Evolutionary conservation across 2,797 vertebrate genomes (phyloP).

Genomic region (Cheirogaleus major): DNA sequence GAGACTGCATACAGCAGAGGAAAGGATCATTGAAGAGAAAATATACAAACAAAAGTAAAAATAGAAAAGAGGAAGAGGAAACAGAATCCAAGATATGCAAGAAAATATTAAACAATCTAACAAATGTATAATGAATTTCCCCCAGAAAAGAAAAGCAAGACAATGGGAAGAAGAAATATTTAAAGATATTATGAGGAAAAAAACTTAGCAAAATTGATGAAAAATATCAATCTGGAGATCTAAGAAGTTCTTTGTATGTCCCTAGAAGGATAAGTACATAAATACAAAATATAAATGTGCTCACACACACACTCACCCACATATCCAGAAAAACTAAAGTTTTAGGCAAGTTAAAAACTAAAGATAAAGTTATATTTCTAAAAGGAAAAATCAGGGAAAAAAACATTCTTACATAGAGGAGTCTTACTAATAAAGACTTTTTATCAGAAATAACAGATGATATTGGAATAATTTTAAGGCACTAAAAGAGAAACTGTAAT

Average conservation of each 20-base stretch:
- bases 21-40: not conserved
- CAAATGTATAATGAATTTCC: not conserved
- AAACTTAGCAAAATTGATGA: not conserved
- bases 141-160: not conserved
- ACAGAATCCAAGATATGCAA: not conserved
- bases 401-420: not conserved
- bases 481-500: not conserved
- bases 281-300: not conserved
- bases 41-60: not conserved
- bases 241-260: not conserved
- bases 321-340: not conserved
- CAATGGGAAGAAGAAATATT: not conserved
- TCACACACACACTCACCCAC: not conserved
- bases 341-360: not conserved
- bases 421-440: not conserved
- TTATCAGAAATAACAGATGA: not conserved
- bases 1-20: not conserved
- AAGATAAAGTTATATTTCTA: not conserved
- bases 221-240: not conserved
- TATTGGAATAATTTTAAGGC: not conserved
- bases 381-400: not conserved
- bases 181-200: not conserved
- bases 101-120: not conserved
- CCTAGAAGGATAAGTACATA: not conserved
- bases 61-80: not conserved